Conservation (phyloP, 1,140 invertebrate species). For the Drosophila murphyi region DNA sequence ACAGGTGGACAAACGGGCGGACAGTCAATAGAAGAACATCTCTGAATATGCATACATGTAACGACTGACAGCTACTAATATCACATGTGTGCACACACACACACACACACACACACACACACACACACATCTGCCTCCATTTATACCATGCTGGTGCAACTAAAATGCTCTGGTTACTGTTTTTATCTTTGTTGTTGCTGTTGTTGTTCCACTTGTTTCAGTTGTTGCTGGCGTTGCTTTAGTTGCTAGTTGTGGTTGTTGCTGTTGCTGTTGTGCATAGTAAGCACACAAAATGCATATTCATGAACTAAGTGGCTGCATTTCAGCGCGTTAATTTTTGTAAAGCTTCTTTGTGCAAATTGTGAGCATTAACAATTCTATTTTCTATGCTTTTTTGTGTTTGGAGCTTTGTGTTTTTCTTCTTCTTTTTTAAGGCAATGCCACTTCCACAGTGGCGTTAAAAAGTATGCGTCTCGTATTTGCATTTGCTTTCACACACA, state of each 20-base stretch:
- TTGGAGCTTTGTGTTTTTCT: neutral
- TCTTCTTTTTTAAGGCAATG: neutral
- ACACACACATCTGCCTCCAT: slow-evolving; percentile 10
- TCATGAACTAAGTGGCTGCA: slow-evolving; percentile 63
- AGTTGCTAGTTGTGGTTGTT: neutral
- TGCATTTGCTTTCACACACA: neutral
- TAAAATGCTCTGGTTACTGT: too few relatives aligned
- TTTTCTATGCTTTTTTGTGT: slow-evolving; percentile 9
- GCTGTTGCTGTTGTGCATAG: slow-evolving; percentile 29
- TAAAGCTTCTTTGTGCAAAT: slow-evolving; percentile 64
- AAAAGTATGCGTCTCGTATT: slow-evolving; percentile 2
- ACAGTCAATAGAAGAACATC: slow-evolving; percentile 1
- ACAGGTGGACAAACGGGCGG: neutral
- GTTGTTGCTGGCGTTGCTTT: slow-evolving; percentile 24
- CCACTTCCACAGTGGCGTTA: neutral
- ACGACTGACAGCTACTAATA: slow-evolving; percentile 65
- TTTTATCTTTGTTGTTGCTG: slow-evolving; percentile 1
- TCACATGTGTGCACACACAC: slow-evolving; percentile 30
- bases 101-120: neutral
- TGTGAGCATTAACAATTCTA: slow-evolving; percentile 50
- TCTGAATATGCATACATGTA: slow-evolving; percentile 34
- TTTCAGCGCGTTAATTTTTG: slow-evolving; percentile 42
- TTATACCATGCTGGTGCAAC: neutral
- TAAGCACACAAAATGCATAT: slow-evolving; percentile 61
- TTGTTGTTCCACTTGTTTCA: slow-evolving; percentile 2